These are phyloP conservation scores for Cephus runcator DNA, from an alignment of 2,888 invertebrate species.

Conservation along the genomic window DNA sequence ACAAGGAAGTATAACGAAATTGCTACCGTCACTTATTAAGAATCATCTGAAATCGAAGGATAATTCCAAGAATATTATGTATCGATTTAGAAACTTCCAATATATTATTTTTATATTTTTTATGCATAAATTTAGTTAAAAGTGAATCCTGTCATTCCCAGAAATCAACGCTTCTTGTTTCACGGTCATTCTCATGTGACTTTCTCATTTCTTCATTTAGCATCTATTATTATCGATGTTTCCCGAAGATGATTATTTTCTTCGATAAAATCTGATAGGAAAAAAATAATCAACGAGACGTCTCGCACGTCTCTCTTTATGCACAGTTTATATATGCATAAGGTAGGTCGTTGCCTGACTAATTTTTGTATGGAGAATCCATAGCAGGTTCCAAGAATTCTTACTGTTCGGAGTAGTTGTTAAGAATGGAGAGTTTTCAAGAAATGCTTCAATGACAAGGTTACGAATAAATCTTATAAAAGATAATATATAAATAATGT, in stretches of 20 bases:
- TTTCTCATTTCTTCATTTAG: neutral
- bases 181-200: neutral
- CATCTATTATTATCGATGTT: neutral
- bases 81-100: too few relatives aligned
- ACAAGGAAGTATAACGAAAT: neutral
- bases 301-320: neutral
- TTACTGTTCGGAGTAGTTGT: neutral
- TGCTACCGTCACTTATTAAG: neutral
- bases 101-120: too few relatives aligned
- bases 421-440: neutral
- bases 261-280: neutral
- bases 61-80: neutral
- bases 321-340: neutral
- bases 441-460: neutral
- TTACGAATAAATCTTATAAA: neutral
- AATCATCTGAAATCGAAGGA: neutral
- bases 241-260: neutral
- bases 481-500: too few relatives aligned
- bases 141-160: neutral
- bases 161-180: neutral
- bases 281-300: neutral
- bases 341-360: neutral
- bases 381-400: neutral
- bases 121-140: neutral
- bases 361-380: neutral